Conservation (phyloP, 2,888 invertebrate species). For the Eupithecia exiguata region DNA sequence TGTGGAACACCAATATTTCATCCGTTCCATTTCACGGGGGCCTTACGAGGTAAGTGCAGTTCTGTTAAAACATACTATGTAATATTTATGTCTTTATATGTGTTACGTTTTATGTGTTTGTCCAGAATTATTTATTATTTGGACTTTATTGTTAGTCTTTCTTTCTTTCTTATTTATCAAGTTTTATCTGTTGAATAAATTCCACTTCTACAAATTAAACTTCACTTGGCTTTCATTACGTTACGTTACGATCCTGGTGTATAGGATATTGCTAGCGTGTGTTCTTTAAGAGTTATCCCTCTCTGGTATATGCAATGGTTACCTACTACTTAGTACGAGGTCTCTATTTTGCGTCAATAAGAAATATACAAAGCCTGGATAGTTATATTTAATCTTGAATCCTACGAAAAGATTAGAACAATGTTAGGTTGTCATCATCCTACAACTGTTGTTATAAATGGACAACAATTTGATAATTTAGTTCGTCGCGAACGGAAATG, state of each 20-base stretch:
- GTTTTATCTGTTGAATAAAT: background rate
- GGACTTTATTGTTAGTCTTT: background rate
- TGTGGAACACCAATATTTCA: too few relatives aligned
- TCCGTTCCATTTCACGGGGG: too few relatives aligned
- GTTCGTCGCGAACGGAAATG: constrained; percentile 21
- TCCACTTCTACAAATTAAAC: background rate
- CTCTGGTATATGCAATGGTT: background rate
- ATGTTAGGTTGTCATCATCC: background rate
- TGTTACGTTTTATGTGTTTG: background rate
- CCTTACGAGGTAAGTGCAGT: too few relatives aligned
- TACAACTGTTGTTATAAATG: background rate
- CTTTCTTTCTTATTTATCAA: background rate
- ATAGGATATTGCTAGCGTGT: background rate
- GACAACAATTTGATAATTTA: constrained; percentile 15
- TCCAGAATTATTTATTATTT: background rate
- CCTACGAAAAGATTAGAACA: background rate
- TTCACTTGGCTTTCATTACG: background rate
- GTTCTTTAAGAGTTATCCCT: background rate
- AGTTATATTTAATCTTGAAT: background rate
- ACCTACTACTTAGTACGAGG: background rate
- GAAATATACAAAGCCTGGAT: background rate
- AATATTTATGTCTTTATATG: too few relatives aligned
- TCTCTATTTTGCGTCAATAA: background rate
- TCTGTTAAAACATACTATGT: too few relatives aligned
- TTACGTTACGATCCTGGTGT: background rate